phyloP scores from a whole-genome alignment of 2,888 invertebrate genomes.

The Kryphioiulus occultus region DNA sequence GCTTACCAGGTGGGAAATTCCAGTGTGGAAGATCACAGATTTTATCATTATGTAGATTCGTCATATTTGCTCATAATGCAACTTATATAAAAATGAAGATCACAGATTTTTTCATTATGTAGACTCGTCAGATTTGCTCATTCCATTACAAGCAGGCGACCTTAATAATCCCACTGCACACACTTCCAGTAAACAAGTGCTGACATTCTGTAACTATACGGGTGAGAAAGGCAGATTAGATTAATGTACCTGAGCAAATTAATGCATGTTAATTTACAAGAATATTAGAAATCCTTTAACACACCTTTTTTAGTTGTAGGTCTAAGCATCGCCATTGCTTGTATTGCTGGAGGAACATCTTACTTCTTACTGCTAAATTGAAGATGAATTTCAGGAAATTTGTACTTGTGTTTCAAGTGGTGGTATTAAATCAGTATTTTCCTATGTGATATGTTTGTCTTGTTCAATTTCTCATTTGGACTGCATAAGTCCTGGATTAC shows the following conservation, averaged over 20 bases:
- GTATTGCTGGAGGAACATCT: constrained; percentile 29
- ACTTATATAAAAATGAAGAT: not conserved
- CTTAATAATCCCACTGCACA: not conserved
- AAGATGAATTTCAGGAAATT: not conserved
- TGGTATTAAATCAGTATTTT: not conserved
- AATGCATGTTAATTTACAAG: not conserved
- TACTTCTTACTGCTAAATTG: constrained; percentile 24
- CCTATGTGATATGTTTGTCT: not conserved
- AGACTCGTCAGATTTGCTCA: constrained; percentile 45
- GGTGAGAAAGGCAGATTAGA: not conserved
- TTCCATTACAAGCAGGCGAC: constrained; percentile 12
- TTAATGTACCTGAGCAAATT: not conserved
- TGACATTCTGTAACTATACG: constrained; percentile 44
- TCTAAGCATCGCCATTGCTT: constrained; percentile 42
- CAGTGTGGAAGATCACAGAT: not conserved
- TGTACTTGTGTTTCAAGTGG: not conserved
- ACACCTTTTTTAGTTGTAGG: constrained; percentile 41
- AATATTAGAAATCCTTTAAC: constrained; percentile 25
- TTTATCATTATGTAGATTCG: constrained; percentile 33
- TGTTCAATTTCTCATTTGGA: not conserved
- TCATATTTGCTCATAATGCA: constrained; percentile 15
- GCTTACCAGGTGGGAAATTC: constrained; percentile 73
- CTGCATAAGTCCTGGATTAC: not conserved
- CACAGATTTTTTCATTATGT: not conserved
- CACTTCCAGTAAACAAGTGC: not conserved